Percentiles rank a stretch among this genome's conserved stretches.
phyloP scores from a whole-genome alignment of 2,888 invertebrate species.

The Drosophila tanythrix region DNA sequence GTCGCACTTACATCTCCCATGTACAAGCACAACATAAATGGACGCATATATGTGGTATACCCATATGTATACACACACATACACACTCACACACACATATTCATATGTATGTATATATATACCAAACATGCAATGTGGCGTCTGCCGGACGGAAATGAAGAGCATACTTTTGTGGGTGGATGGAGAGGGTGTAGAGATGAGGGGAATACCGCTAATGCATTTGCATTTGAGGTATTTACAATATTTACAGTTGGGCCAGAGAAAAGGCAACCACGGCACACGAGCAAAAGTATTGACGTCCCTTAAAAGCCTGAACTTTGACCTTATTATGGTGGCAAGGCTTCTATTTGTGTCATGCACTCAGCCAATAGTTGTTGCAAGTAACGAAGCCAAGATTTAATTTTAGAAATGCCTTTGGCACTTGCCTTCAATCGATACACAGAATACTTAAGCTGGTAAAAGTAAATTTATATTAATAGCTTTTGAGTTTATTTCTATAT shows the following conservation, averaged over 20 bases:
- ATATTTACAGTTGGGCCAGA: slow-evolving; percentile 46
- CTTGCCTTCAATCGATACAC: background rate
- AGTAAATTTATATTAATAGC: background rate
- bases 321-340: slow-evolving; percentile 33
- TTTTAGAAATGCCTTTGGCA: slow-evolving; percentile 1
- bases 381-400: slow-evolving; percentile 11
- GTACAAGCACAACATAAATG: slow-evolving; percentile 3
- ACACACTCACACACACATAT: slow-evolving; percentile 1
- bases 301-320: slow-evolving; percentile 52
- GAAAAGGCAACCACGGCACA: slow-evolving; percentile 24
- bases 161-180: slow-evolving; percentile 58
- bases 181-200: background rate
- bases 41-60: background rate
- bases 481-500: background rate
- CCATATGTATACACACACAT: background rate
- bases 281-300: slow-evolving; percentile 29
- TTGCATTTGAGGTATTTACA: slow-evolving; percentile 67
- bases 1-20: slow-evolving; percentile 20
- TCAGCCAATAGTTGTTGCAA: slow-evolving; percentile 13
- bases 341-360: background rate
- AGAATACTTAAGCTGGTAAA: background rate
- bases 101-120: slow-evolving; percentile 4
- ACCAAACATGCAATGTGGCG: slow-evolving; percentile 10
- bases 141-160: slow-evolving; percentile 31
- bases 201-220: slow-evolving; percentile 59